Conservation (phyloP, 2,113 vertebrate species). For the Lichenostomus cassidix region DNA sequence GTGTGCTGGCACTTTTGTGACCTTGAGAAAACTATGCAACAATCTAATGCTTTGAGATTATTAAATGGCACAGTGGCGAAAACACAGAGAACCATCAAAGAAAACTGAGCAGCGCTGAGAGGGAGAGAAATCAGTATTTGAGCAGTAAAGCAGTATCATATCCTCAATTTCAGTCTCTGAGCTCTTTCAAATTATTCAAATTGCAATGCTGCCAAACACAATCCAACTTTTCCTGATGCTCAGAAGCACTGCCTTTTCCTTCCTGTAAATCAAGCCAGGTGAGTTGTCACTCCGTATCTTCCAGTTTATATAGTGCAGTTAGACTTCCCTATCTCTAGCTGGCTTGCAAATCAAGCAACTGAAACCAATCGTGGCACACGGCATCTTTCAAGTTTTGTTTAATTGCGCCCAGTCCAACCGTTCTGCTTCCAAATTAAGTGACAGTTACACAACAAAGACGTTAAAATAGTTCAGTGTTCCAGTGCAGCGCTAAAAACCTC, state of each 20-base stretch:
- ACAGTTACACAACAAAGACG: background rate
- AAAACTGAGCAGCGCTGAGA: background rate
- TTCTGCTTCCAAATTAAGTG: background rate
- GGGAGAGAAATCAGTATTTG: background rate
- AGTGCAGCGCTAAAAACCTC: background rate
- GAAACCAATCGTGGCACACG: background rate
- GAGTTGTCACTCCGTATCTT: background rate
- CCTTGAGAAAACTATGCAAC: background rate
- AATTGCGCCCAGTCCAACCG: background rate
- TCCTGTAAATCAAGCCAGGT: background rate
- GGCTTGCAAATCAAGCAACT: background rate
- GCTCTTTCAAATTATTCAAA: background rate
- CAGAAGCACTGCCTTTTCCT: background rate
- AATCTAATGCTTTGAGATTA: background rate
- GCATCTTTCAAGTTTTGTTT: background rate
- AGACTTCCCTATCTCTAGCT: background rate
- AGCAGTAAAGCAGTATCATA: background rate
- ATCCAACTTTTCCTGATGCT: background rate
- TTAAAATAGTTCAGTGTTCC: background rate
- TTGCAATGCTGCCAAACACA: background rate
- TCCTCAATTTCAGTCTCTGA: background rate
- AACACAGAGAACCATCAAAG: background rate
- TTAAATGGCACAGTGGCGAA: background rate
- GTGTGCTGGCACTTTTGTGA: background rate
- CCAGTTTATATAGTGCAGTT: fast-evolving